Percentiles rank a stretch among this genome's conserved stretches.
These are phyloP conservation scores for Hiodon tergisus DNA, from an alignment of 2,113 vertebrate genomes.

Conservation along the genomic window DNA sequence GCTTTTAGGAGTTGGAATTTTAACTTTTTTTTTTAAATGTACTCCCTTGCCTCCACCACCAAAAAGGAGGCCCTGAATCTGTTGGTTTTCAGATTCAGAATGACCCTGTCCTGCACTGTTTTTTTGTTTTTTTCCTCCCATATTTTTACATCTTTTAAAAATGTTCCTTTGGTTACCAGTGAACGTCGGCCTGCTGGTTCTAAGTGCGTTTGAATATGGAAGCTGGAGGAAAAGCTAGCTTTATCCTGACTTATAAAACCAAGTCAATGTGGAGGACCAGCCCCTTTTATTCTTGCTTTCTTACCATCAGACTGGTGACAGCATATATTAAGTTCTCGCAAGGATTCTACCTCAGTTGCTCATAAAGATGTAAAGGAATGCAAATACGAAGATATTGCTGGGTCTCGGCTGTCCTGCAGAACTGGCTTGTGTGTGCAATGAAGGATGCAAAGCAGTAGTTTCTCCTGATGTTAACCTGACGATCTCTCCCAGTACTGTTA, in stretches of 20 bases:
- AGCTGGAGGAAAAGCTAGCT: too few species aligned
- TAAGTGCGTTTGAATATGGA: too few species aligned
- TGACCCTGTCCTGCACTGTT: too few species aligned
- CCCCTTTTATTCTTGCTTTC: background rate
- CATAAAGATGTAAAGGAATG: conserved; percentile 65
- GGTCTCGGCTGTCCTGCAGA: conserved; percentile 58
- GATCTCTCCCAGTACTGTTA: conserved; percentile 64
- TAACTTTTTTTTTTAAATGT: too few species aligned
- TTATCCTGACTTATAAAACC: too few species aligned
- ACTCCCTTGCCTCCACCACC: too few species aligned
- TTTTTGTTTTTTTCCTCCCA: too few species aligned
- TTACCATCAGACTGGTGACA: conserved; percentile 46
- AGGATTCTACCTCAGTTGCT: conserved; percentile 77
- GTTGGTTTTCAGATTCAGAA: too few species aligned
- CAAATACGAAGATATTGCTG: conserved; percentile 60
- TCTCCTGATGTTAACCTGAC: conserved; percentile 52
- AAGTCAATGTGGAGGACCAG: conserved; percentile 31
- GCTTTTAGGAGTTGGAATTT: too few species aligned
- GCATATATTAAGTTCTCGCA: conserved; percentile 43
- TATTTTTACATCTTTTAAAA: background rate
- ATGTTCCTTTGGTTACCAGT: background rate
- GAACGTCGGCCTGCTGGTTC: too few species aligned
- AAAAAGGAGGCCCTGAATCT: too few species aligned
- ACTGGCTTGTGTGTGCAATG: conserved; percentile 52
- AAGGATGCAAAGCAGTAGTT: conserved; percentile 65